Evolutionary conservation across 2,113 vertebrate genomes (phyloP).

Genomic region (Motacilla alba): DNA sequence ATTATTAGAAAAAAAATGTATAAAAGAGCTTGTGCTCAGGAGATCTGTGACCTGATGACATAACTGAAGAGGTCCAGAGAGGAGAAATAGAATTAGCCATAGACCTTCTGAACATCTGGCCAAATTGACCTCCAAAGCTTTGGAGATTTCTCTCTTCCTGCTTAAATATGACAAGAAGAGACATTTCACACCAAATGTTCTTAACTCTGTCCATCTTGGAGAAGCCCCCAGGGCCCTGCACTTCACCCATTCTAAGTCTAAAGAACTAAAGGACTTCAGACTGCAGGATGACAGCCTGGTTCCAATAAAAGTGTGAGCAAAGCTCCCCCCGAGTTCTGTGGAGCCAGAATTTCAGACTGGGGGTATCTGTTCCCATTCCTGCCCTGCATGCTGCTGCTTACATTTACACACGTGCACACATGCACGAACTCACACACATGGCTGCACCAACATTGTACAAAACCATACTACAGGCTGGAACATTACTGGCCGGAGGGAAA

Average conservation of each 20-base stretch:
- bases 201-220: background rate
- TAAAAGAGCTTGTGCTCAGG: background rate
- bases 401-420: background rate
- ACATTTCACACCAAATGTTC: background rate
- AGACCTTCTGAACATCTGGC: background rate
- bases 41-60: background rate
- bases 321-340: background rate
- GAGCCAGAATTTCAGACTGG: background rate
- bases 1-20: background rate
- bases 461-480: background rate
- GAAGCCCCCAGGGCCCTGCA: background rate
- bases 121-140: background rate
- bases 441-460: background rate
- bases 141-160: background rate
- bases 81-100: background rate
- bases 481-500: background rate
- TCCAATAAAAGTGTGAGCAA: background rate
- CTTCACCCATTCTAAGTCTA: background rate
- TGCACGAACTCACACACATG: rapidly evolving
- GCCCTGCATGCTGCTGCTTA: background rate
- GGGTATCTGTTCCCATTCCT: background rate
- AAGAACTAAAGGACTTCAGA: background rate
- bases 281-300: background rate
- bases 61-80: background rate
- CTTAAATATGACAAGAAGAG: background rate